Evolutionary conservation across 2,113 vertebrate species (phyloP).

Genomic region (Myodes glareolus): DNA sequence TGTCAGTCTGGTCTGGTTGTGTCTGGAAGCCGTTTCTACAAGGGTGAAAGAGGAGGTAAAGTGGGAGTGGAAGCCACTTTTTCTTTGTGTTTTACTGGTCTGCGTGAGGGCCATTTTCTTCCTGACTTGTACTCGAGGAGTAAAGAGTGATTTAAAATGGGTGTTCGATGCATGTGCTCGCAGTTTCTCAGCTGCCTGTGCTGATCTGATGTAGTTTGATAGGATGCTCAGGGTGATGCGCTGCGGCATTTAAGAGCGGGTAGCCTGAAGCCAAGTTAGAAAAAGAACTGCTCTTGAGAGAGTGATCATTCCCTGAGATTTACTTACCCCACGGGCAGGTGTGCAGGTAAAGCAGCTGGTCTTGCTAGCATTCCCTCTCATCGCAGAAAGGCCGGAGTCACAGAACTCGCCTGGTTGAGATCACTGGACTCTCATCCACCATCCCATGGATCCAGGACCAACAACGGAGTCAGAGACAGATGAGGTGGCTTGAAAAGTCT

Average conservation of each 20-base stretch:
- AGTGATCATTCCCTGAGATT: not conserved
- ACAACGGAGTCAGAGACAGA: not conserved
- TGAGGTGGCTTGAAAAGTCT: not conserved
- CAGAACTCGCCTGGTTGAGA: not conserved
- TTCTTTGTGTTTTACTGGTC: not conserved
- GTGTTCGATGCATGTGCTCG: not conserved
- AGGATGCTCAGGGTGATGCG: not conserved
- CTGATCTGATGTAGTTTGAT: conserved; percentile 12
- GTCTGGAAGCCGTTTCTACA: not conserved
- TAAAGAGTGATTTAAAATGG: not conserved
- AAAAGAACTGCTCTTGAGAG: not conserved
- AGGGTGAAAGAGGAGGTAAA: not conserved
- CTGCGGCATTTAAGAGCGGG: not conserved
- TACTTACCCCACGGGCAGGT: not conserved
- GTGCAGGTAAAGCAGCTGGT: not conserved
- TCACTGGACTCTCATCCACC: not conserved
- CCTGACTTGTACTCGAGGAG: not conserved
- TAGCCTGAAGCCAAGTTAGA: not conserved
- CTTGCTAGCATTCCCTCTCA: not conserved
- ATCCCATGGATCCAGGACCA: not conserved
- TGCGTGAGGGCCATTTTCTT: not conserved
- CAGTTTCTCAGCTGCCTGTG: not conserved
- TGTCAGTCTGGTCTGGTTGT: not conserved
- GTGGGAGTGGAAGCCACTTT: not conserved
- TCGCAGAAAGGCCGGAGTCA: not conserved